phyloP scores from a whole-genome alignment of 2,113 vertebrate genomes.

The Ageneiosus marmoratus region DNA sequence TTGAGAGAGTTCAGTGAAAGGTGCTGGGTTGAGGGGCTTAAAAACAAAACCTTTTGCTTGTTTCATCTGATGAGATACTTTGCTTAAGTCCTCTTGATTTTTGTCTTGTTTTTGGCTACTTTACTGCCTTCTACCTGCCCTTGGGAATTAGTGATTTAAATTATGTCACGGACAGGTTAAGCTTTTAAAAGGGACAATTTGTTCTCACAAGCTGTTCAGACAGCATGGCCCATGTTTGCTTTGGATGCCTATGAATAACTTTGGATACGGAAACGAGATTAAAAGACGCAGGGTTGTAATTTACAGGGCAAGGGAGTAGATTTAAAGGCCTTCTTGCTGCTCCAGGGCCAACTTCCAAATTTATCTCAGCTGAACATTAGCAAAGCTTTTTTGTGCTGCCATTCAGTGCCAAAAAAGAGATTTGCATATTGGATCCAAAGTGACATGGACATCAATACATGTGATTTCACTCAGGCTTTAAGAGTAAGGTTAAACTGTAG shows the following conservation, averaged over 20 bases:
- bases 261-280: slow-evolving; percentile 83
- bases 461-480: slow-evolving; percentile 46
- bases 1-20: slow-evolving; percentile 1
- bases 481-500: slow-evolving; percentile 28
- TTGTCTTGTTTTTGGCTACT: neutral
- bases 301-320: slow-evolving; percentile 81
- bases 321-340: slow-evolving; percentile 69
- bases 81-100: neutral
- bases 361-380: slow-evolving; percentile 74
- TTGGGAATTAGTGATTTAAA: slow-evolving; percentile 72
- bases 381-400: slow-evolving; percentile 66
- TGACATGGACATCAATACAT: slow-evolving; percentile 69
- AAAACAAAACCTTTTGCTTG: slow-evolving; percentile 15
- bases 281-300: slow-evolving; percentile 84
- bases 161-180: slow-evolving; percentile 79
- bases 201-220: slow-evolving; percentile 76
- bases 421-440: slow-evolving; percentile 78
- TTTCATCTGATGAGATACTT: neutral
- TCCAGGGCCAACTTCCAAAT: slow-evolving; percentile 73
- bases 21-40: neutral
- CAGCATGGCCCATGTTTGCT: slow-evolving; percentile 77
- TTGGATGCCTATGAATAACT: slow-evolving; percentile 86
- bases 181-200: slow-evolving; percentile 78
- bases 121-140: neutral
- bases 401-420: slow-evolving; percentile 68